Base-by-base conservation (phyloP, 2,797 vertebrate species). In the Sebastes elongatus region DNA sequence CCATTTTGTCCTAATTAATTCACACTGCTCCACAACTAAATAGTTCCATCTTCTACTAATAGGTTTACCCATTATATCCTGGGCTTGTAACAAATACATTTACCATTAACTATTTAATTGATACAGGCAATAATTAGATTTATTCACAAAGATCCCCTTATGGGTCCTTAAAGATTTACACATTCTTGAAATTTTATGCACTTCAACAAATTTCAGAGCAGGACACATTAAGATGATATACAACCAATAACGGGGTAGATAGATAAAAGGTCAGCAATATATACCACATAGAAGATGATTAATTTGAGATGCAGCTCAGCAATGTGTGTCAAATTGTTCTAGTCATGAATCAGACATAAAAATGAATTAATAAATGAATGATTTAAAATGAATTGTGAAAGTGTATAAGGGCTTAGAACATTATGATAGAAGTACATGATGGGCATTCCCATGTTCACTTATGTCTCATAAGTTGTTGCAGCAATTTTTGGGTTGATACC, bases 21-120 rank as follows among this genome's bases (percentile, higher is more conserved):
- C 9, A 62, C 68, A 23, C 74, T 76, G 53, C 64, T 63, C 56
- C 8, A 52, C 18, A 85, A 80, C 18, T 61, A 4, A 18, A 16
- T 66, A 33, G 14, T 55, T 67, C n/a, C 11, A 71, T 74, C 67
- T 71, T 59, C 22, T 35, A 13, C 25, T 77, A 82, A 77, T 78
- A 52, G 69, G 38, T 75, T 16, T 42, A 71, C 30, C 64, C 32
- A 55, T 38, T 35, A 78, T 16, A 67, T 22, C 9, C 53, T 20
- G 33, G 27, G 20, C 28, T 49, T 70, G 14, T 35, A 28, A 53
- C 52, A 66, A 56, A 55, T 22, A 32, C 13, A 75, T 30, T 59
- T 9, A 25, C 22, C 33, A 9, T 30, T n/a, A 42, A 25, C 27
- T 49, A 62, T 52, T 27, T 6, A 22, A 56, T 27, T 64, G 20